Percentiles rank a stretch among this genome's conserved stretches.
These are phyloP conservation scores for Zosterops pallidus DNA, from an alignment of 2,113 vertebrate species.

Conservation along the genomic window DNA sequence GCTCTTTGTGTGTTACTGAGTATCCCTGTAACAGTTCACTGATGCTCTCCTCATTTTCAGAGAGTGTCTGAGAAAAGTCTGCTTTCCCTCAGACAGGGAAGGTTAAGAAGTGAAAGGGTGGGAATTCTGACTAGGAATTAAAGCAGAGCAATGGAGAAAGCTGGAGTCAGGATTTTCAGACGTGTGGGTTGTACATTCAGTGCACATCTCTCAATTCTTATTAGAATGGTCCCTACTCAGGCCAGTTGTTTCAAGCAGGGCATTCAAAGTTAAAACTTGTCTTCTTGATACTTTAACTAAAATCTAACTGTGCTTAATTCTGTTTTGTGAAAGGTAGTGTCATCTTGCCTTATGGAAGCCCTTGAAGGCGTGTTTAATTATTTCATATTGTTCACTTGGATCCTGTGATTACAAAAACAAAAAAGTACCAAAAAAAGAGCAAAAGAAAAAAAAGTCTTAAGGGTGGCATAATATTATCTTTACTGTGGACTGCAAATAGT, in stretches of 20 bases:
- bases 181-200: not conserved
- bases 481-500: not conserved
- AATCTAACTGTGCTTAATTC: not conserved
- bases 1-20: not conserved
- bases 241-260: not conserved
- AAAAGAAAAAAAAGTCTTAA: not conserved
- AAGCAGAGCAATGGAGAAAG: not conserved
- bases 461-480: not conserved
- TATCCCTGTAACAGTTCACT: not conserved
- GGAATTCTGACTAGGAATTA: not conserved
- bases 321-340: not conserved
- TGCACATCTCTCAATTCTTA: not conserved
- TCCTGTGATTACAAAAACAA: not conserved
- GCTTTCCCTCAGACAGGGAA: not conserved
- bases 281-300: not conserved
- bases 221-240: not conserved
- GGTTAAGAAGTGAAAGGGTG: not conserved
- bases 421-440: not conserved
- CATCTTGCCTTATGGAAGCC: not conserved
- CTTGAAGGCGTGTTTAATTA: not conserved
- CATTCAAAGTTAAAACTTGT: not conserved
- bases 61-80: not conserved
- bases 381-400: not conserved
- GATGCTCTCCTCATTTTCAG: not conserved
- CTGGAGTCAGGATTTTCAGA: not conserved